phyloP scores from a whole-genome alignment of 2,797 vertebrate species.

The Tokudaia muenninki region DNA sequence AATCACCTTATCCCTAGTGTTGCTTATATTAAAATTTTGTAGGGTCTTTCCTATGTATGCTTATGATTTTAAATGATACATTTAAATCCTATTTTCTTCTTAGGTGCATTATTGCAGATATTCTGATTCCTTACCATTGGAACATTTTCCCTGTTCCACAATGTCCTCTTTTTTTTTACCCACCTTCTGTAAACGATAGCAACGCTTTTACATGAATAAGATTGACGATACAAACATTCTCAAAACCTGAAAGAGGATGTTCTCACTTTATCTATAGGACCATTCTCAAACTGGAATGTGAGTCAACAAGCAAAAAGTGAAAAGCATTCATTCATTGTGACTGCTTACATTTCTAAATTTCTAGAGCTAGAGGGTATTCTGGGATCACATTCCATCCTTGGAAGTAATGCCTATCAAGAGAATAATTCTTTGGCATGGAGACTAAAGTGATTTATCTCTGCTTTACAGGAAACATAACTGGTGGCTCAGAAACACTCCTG shows the following conservation, averaged over 20 bases:
- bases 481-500: constrained; percentile 1
- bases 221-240: neutral
- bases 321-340: neutral
- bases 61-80: neutral
- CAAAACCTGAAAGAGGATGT: neutral
- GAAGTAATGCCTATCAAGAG: neutral
- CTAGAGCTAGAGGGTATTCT: neutral
- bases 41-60: neutral
- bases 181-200: neutral
- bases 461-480: neutral
- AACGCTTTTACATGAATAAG: neutral
- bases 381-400: neutral
- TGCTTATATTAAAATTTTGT: neutral
- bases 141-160: accelerated
- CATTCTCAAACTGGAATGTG: neutral
- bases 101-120: neutral
- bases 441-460: neutral
- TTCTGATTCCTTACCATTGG: neutral
- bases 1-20: too few species aligned
- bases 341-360: neutral
- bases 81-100: neutral
- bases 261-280: neutral
- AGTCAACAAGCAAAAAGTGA: neutral
- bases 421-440: neutral
- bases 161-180: neutral